Evolutionary conservation across 2,888 invertebrate species (phyloP).

Genomic region (Leptopilina drosophilae): DNA sequence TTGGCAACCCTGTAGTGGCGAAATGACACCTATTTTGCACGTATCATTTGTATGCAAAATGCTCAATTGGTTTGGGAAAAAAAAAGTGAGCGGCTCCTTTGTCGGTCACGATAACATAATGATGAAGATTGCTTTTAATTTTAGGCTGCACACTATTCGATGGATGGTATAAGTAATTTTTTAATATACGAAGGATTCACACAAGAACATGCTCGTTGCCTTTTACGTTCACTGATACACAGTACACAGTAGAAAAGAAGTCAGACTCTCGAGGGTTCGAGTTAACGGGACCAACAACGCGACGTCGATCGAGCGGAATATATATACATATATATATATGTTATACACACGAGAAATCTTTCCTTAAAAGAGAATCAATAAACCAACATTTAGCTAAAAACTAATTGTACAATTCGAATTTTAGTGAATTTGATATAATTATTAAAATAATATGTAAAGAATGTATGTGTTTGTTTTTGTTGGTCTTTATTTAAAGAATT

Average conservation of each 20-base stretch:
- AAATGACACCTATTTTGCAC: slow-evolving; percentile 6
- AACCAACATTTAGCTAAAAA: too few species aligned
- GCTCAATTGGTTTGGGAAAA: slow-evolving; percentile 25
- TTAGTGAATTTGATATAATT: background rate
- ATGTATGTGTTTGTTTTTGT: too few species aligned
- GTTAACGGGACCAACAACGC: slow-evolving; percentile 70
- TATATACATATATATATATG: slow-evolving; percentile 30
- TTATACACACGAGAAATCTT: background rate
- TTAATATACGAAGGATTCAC: slow-evolving; percentile 38
- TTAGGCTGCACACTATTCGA: slow-evolving; percentile 32
- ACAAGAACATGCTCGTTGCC: slow-evolving; percentile 47
- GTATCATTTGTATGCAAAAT: slow-evolving; percentile 38
- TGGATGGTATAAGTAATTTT: slow-evolving; percentile 42
- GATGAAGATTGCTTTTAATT: slow-evolving; percentile 42
- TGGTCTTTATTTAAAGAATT: too few species aligned
- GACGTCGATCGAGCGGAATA: slow-evolving; percentile 55
- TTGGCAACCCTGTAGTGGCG: too few species aligned
- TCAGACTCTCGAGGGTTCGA: slow-evolving; percentile 70
- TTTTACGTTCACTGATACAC: slow-evolving; percentile 46
- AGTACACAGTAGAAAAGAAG: slow-evolving; percentile 52
- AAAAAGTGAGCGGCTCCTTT: slow-evolving; percentile 35
- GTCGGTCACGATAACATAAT: slow-evolving; percentile 44
- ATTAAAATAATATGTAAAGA: too few species aligned
- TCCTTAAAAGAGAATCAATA: too few species aligned
- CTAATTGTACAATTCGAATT: background rate